Percentiles rank a stretch among this genome's conserved stretches.
phyloP scores from a whole-genome alignment of 64 coral and sea anemone species.

The Trachythela sp. region DNA sequence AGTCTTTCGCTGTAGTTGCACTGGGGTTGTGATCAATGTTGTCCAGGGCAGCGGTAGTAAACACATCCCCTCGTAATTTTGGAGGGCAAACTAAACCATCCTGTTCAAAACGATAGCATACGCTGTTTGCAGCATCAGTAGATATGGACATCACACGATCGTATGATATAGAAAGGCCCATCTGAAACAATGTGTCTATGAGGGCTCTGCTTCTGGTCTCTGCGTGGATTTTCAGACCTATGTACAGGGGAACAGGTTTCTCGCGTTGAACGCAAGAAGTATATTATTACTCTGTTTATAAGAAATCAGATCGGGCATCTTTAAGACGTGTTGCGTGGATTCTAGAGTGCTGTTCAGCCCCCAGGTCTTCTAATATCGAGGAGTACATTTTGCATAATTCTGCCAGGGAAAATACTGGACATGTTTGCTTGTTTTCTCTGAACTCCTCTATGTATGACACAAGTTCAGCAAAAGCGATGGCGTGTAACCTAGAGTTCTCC shows the following conservation, averaged over 20 bases:
- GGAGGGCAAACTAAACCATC: constrained; percentile 58
- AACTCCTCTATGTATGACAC: constrained; percentile 35
- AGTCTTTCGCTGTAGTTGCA: constrained; percentile 46
- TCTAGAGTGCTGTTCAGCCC: constrained; percentile 21
- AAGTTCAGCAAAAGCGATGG: constrained; percentile 37
- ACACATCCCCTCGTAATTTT: constrained; percentile 42
- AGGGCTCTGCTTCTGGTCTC: constrained; percentile 52
- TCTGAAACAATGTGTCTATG: constrained; percentile 39
- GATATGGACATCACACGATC: constrained; percentile 55
- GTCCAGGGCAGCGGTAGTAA: constrained; percentile 49
- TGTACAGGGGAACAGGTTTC: constrained; percentile 45
- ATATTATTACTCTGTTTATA: constrained; percentile 42
- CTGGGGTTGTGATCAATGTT: constrained; percentile 61
- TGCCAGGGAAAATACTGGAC: constrained; percentile 19
- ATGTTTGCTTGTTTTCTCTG: constrained; percentile 8
- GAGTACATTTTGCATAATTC: constrained; percentile 48
- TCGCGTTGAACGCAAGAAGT: constrained; percentile 25
- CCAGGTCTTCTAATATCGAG: constrained; percentile 32
- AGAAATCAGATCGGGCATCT: constrained; percentile 33
- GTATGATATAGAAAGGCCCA: constrained; percentile 56
- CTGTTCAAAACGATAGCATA: constrained; percentile 30
- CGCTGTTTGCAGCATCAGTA: constrained; percentile 46
- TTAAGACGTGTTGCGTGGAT: constrained; percentile 32
- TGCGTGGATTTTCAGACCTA: constrained; percentile 55
- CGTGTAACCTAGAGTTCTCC: not conserved